Conservation (phyloP, 2,797 vertebrate species). For the Austrolebias charrua region DNA sequence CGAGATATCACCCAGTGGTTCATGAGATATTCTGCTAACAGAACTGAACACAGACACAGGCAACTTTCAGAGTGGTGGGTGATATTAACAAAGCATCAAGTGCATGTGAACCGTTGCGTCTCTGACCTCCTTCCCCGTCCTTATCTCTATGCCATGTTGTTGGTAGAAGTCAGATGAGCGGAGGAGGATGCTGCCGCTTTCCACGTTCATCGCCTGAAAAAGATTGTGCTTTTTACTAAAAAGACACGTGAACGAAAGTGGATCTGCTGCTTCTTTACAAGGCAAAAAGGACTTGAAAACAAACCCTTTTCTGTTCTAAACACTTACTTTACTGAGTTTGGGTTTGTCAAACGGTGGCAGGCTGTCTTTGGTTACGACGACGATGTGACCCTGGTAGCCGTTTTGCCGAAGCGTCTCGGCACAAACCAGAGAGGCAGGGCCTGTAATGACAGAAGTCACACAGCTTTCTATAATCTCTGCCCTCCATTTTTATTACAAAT, state of each 20-base stretch:
- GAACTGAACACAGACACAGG: too few species aligned
- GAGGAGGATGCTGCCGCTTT: slow-evolving; percentile 76
- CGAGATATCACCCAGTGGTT: too few species aligned
- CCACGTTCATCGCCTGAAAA: slow-evolving; percentile 75
- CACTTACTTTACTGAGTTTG: slow-evolving; percentile 87
- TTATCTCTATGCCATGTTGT: slow-evolving; percentile 79
- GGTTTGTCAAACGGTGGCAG: slow-evolving; percentile 85
- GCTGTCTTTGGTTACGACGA: slow-evolving; percentile 83
- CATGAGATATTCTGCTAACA: too few species aligned
- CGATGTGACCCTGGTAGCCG: slow-evolving; percentile 82
- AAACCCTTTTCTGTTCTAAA: not conserved
- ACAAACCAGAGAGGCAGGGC: slow-evolving; percentile 85
- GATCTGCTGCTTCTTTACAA: not conserved
- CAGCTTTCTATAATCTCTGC: not conserved
- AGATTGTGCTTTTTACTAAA: not conserved
- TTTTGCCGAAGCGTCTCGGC: slow-evolving; percentile 90
- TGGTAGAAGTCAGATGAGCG: slow-evolving; percentile 81
- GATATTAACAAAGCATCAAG: too few species aligned
- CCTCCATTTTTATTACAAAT: not conserved
- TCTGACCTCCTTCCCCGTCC: slow-evolving; percentile 83
- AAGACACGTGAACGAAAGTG: not conserved
- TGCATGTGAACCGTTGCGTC: not conserved
- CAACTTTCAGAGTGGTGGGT: too few species aligned
- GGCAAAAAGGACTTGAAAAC: too few species aligned
- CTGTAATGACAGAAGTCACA: slow-evolving; percentile 54